Evolutionary conservation across 2,888 invertebrate species (phyloP), one percentile per base, ranked within the genome.

Genomic region (Apamea anceps): DNA sequence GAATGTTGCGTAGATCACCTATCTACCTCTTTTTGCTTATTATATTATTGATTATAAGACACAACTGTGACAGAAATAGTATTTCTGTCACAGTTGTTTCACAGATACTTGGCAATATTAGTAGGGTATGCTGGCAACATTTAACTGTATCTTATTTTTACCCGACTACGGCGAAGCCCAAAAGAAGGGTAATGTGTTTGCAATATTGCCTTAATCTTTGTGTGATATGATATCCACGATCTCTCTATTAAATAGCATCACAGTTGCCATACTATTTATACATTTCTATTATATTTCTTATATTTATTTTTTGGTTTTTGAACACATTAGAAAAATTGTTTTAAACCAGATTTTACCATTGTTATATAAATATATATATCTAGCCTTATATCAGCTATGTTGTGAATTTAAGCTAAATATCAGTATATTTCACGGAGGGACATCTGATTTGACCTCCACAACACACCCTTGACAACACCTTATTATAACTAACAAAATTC

Each of bases 211-310:
- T 60, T 48, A 51, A 65, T 32, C 42, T 51, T 12, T 60, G 48
- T 67, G 57, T 66, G 25, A 28, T 80, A 68, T 42, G 18, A 57
- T 62, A 71, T 37, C 48, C 80, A 73, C 51, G 82, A 82, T 85
- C 85, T 82, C 82, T 85, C 60, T 70, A 80, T 21, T 67, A 45
- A 45, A 74, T 80, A 84, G n/a, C 67, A 74, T 85, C 73, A 80
- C 75, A 83, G 85, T 85, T 85, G 83, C 83, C 83, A 83, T 83
- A 85, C 45, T 83, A 75, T 85, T 62, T 66, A 72, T 75, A 63
- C 67, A 85, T 57, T n/a, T 71, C 42, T 42, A 60, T 66, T 54
- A 54, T 25, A 57, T 77, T 66, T 42, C 65, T 66, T 54, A 54
- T 25, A 57, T 77, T 66, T 66, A 71, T 77, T 81, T 66, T n/a